Percentiles rank a stretch among this genome's conserved stretches.
Evolutionary conservation across 2,888 invertebrate species (phyloP).

Genomic region (Polymixis flavicincta): DNA sequence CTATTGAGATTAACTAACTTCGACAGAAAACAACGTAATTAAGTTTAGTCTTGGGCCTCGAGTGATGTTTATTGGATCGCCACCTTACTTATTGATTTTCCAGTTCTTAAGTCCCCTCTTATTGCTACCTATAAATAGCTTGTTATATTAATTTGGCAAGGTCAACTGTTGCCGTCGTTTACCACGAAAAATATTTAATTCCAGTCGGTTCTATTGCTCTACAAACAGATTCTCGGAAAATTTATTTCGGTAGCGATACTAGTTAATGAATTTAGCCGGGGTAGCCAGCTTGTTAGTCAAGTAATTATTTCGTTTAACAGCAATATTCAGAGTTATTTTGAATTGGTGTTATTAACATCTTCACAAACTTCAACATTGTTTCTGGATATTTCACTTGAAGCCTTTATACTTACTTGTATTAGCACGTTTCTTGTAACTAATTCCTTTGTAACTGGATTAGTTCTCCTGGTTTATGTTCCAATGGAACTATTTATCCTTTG

Average conservation of each 20-base stretch:
- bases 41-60: slow-evolving; percentile 74
- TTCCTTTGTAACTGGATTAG: slow-evolving; percentile 49
- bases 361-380: slow-evolving; percentile 19
- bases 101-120: slow-evolving; percentile 45
- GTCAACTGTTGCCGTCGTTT: slow-evolving; percentile 3
- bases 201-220: slow-evolving; percentile 12
- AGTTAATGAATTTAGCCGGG: slow-evolving; percentile 47
- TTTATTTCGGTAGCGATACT: slow-evolving; percentile 38
- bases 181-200: slow-evolving; percentile 15
- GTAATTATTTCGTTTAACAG: slow-evolving; percentile 45
- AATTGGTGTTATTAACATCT: slow-evolving; percentile 28
- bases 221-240: slow-evolving; percentile 39
- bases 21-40: slow-evolving; percentile 79
- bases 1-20: slow-evolving; percentile 81
- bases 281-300: slow-evolving; percentile 44
- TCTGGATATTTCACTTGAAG: slow-evolving; percentile 22
- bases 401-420: slow-evolving; percentile 34
- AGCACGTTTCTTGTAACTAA: slow-evolving; percentile 32
- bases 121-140: slow-evolving; percentile 28
- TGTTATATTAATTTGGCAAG: slow-evolving; percentile 18
- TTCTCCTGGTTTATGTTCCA: slow-evolving; percentile 31
- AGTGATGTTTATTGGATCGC: slow-evolving; percentile 76
- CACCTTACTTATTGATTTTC: slow-evolving; percentile 70
- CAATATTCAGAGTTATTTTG: slow-evolving; percentile 34
- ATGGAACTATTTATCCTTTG: slow-evolving; percentile 53